These are phyloP conservation scores for Macropodus opercularis DNA, from an alignment of 2,797 vertebrate species.

Conservation along the genomic window DNA sequence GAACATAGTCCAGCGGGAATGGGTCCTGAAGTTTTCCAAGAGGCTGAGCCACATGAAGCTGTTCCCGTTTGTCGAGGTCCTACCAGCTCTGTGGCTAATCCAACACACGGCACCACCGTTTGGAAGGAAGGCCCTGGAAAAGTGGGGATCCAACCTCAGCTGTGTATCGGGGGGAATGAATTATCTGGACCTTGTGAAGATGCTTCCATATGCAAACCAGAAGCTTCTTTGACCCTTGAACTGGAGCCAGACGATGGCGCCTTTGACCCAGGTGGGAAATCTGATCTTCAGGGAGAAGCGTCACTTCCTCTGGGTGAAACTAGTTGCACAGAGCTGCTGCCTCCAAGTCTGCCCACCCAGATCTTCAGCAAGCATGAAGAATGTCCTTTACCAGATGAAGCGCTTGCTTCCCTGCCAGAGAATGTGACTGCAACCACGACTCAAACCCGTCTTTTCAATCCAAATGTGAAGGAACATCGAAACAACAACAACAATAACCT, in stretches of 20 bases:
- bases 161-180: neutral
- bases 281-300: slow-evolving; percentile 14
- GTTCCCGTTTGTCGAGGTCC: neutral
- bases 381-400: neutral
- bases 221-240: slow-evolving; percentile 29
- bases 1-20: neutral
- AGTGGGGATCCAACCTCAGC: neutral
- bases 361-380: neutral
- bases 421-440: neutral
- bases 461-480: slow-evolving; percentile 30
- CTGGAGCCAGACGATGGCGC: slow-evolving; percentile 35
- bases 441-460: neutral
- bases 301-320: neutral
- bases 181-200: neutral
- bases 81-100: neutral
- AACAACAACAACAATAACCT: slow-evolving; percentile 56
- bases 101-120: neutral
- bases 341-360: neutral
- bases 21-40: slow-evolving; percentile 7
- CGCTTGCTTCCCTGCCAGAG: slow-evolving; percentile 12
- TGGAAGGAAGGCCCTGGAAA: slow-evolving; percentile 6
- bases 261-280: slow-evolving; percentile 65
- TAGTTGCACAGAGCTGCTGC: neutral
- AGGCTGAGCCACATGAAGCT: neutral
- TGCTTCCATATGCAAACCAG: neutral